Base-by-base conservation (phyloP, 1,140 invertebrate species). In the Papilio xuthus region DNA sequence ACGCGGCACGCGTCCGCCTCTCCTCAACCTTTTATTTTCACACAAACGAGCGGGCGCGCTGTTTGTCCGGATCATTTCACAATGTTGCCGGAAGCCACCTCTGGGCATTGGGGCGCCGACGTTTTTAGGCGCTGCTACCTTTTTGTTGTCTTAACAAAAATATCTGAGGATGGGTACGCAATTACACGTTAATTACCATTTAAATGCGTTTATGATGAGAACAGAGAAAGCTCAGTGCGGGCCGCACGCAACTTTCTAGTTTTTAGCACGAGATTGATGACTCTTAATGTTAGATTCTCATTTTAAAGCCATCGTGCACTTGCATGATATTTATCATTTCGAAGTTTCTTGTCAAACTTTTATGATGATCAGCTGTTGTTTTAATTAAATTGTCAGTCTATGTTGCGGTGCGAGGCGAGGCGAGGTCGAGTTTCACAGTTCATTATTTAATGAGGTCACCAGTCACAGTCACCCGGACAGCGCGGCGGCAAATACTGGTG, bases 371-470 rank as follows among this genome's bases (percentile, higher is more conserved):
- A n/a, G n/a, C n/a, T n/a, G n/a, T n/a, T 67, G 23, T 67, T 26
- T 28, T 67, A 28, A 67, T 28, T 28, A 28, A 60, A 60, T 26
- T 9, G 56, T 26, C 56, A 60, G 23, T 60, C 23, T 26, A 20
- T 20, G 56, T 50, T 10, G 23, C 60, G 26, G 13, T 23, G 26
- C 23, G 23, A 23, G 23, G 23, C 56, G 23, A 15, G 26, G 60
- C 60, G 60, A 67, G 60, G 60, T 67, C 26, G 26, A 28, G 60
- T 28, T 67, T 12, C 60, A 67, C 60, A 67, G 12, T 67, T 67
- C 10, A 67, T 67, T 67, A 67, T 28, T 28, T 28, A 67, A 67
- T 67, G 60, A 67, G 60, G 60, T 67, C 26, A 67, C 60, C 60
- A 15, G 23, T 28, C 26, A 15, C 26, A 15, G 60, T 0, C 50